Conservation (phyloP, 1,140 invertebrate species). For the Vanessa atalanta region DNA sequence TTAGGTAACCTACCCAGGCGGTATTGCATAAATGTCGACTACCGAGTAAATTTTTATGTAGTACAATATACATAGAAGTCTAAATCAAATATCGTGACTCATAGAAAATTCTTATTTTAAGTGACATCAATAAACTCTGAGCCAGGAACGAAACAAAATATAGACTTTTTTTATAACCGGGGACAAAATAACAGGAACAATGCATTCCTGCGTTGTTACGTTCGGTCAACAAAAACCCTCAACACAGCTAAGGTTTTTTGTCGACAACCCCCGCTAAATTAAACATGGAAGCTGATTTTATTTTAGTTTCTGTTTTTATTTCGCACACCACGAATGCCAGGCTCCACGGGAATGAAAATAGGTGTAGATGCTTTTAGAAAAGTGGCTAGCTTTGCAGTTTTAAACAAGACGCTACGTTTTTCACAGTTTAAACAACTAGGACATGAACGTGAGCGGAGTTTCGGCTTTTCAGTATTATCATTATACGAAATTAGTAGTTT, state of each 20-base stretch:
- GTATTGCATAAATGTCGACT: no score
- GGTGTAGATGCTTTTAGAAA: constrained; percentile 45
- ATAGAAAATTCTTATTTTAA: constrained; percentile 46
- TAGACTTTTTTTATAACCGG: constrained; percentile 62
- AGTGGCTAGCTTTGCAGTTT: constrained; percentile 45
- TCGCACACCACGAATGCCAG: constrained; percentile 35
- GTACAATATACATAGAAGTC: no score
- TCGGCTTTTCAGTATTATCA: constrained; percentile 32
- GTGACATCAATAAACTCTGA: constrained; percentile 61
- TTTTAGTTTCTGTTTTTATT: constrained; percentile 63
- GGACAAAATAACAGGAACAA: constrained; percentile 68
- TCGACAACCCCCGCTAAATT: constrained; percentile 72
- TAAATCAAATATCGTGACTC: constrained; percentile 35
- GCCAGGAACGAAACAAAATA: constrained; percentile 58
- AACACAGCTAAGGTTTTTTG: constrained; percentile 69
- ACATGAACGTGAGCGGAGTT: constrained; percentile 32
- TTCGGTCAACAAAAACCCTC: constrained; percentile 70
- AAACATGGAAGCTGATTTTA: constrained; percentile 73
- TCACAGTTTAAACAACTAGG: constrained; percentile 37
- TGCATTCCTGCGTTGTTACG: constrained; percentile 73
- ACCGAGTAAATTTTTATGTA: no score
- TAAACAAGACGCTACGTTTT: constrained; percentile 45
- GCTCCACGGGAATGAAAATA: constrained; percentile 39
- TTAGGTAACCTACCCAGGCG: no score
- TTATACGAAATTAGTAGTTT: constrained; percentile 27